Evolutionary conservation across 2,113 vertebrate species (phyloP).

Genomic region (Zosterops pallidus): DNA sequence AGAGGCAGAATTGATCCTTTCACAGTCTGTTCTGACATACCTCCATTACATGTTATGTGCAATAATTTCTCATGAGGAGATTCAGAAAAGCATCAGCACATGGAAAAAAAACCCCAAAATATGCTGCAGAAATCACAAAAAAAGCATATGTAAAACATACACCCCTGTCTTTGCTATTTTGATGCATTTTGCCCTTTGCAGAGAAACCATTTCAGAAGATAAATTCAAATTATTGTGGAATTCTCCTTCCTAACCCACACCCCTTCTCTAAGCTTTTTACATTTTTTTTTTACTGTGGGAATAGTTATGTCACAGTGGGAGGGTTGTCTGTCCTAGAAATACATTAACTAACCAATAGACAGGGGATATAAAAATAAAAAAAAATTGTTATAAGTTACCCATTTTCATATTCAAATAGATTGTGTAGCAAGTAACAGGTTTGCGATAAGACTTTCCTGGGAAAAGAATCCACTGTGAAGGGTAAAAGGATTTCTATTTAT

Average conservation of each 20-base stretch:
- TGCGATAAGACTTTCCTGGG: conserved; percentile 6
- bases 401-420: neutral
- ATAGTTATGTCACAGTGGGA: conserved; percentile 1
- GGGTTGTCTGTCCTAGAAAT: conserved; percentile 32
- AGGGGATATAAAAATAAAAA: neutral
- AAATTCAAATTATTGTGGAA: neutral
- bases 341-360: neutral
- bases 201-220: neutral
- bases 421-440: neutral
- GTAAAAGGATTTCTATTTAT: conserved; percentile 64
- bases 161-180: neutral
- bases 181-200: neutral
- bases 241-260: neutral
- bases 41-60: neutral
- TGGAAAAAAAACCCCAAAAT: neutral
- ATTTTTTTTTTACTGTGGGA: neutral
- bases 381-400: neutral
- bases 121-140: neutral
- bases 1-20: neutral
- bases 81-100: neutral
- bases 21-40: too few species aligned
- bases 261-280: neutral
- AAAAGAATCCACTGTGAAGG: conserved; percentile 39
- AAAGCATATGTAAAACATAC: too few species aligned
- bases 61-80: neutral